Percentiles rank a stretch among this genome's conserved stretches.
Conservation (phyloP, 2,888 invertebrate genomes). For the Leptopilina drosophilae region DNA sequence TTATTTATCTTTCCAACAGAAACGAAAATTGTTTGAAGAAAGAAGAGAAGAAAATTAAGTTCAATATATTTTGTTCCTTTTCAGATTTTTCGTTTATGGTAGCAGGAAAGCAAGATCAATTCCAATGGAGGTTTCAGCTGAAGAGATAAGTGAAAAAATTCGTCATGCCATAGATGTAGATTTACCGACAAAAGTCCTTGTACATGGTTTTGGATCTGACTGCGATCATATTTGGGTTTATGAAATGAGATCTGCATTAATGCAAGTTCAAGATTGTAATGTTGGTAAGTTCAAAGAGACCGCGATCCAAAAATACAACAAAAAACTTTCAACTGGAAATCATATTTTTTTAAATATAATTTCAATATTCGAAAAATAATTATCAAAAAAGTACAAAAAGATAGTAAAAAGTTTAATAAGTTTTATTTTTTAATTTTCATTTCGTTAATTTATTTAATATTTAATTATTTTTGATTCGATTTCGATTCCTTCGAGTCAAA, state of each 20-base stretch:
- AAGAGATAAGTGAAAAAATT: slow-evolving; percentile 71
- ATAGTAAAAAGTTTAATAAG: no score
- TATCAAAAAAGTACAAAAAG: no score
- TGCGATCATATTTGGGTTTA: slow-evolving; percentile 96
- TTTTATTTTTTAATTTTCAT: no score
- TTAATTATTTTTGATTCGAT: no score
- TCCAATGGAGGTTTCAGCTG: slow-evolving; percentile 74
- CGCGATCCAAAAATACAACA: no score
- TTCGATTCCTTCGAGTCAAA: neutral
- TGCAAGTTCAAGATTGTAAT: slow-evolving; percentile 83
- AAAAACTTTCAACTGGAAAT: neutral
- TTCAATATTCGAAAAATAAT: no score
- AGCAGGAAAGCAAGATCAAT: slow-evolving; percentile 73
- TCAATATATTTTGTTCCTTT: slow-evolving; percentile 15
- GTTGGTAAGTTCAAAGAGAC: slow-evolving; percentile 64
- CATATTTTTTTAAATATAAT: no score
- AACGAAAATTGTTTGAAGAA: no score
- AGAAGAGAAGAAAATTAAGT: no score
- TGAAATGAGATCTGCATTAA: slow-evolving; percentile 93
- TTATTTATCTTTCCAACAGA: no score
- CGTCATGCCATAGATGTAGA: slow-evolving; percentile 74
- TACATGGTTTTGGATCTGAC: slow-evolving; percentile 95
- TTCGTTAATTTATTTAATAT: no score
- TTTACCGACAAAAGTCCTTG: slow-evolving; percentile 86
- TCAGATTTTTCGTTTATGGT: slow-evolving; percentile 74